These are phyloP conservation scores for Mechanitis messenoides DNA, from an alignment of 2,888 invertebrate species.

Conservation along the genomic window DNA sequence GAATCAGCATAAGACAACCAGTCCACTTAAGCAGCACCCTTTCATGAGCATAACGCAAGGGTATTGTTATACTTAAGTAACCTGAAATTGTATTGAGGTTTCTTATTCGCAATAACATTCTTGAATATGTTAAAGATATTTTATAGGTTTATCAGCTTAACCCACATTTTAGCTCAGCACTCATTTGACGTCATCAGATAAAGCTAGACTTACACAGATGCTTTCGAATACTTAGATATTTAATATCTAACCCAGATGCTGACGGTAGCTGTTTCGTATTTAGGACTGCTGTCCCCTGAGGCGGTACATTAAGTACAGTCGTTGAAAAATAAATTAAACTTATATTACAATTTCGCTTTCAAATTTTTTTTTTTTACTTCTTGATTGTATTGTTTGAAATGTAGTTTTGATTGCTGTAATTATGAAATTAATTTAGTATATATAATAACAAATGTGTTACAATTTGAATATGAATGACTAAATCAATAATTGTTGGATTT, in stretches of 20 bases:
- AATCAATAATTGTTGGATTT: too few relatives aligned
- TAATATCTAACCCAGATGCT: conserved; percentile 29
- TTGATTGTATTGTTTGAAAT: too few relatives aligned
- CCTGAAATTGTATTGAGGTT: neutral
- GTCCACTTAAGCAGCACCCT: too few relatives aligned
- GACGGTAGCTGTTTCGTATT: conserved; percentile 32
- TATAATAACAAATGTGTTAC: too few relatives aligned
- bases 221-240: conserved; percentile 25
- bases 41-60: too few relatives aligned
- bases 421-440: too few relatives aligned
- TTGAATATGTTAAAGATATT: neutral
- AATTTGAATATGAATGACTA: too few relatives aligned
- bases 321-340: neutral
- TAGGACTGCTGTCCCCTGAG: conserved; percentile 25
- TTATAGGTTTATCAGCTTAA: conserved; percentile 11
- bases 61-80: too few relatives aligned
- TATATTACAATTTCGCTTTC: too few relatives aligned
- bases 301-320: conserved; percentile 16
- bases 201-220: conserved; percentile 35
- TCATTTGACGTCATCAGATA: conserved; percentile 21
- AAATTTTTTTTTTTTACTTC: too few relatives aligned
- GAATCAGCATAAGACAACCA: too few relatives aligned
- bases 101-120: neutral
- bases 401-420: too few relatives aligned
- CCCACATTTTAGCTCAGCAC: conserved; percentile 20